These are phyloP conservation scores for Danaus plexippus DNA, from an alignment of 1,140 invertebrate species.

Conservation along the genomic window DNA sequence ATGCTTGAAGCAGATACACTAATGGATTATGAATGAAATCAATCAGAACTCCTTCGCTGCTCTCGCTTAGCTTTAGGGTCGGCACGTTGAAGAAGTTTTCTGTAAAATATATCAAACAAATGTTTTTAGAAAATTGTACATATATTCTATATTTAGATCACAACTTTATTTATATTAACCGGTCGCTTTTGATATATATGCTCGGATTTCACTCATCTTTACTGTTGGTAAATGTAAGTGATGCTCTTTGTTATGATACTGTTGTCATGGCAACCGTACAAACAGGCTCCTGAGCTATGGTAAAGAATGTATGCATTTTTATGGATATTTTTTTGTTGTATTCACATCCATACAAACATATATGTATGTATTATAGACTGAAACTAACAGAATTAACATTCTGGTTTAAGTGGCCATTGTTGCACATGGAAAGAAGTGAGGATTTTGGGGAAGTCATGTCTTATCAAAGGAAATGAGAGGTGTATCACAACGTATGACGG, in stretches of 20 bases:
- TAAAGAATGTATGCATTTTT: too few species aligned
- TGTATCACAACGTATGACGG: too few species aligned
- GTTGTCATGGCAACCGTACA: constrained; percentile 11
- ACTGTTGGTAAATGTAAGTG: background rate
- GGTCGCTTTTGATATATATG: constrained; percentile 35
- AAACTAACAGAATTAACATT: too few species aligned
- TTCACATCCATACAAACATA: too few species aligned
- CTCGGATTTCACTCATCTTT: constrained; percentile 26
- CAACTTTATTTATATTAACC: constrained; percentile 24
- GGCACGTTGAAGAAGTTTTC: constrained; percentile 37
- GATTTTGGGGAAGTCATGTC: too few species aligned
- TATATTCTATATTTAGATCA: background rate
- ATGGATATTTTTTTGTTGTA: too few species aligned
- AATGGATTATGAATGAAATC: constrained; percentile 55
- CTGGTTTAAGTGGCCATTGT: too few species aligned
- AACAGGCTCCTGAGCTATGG: too few species aligned
- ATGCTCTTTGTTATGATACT: constrained; percentile 9
- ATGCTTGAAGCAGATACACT: constrained; percentile 42
- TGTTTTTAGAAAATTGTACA: background rate
- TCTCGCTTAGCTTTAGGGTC: constrained; percentile 31
- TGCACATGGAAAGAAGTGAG: too few species aligned
- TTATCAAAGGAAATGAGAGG: too few species aligned
- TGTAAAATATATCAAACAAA: constrained; percentile 25
- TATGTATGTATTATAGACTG: too few species aligned
- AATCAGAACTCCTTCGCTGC: constrained; percentile 35